Base-by-base conservation (phyloP, 1,140 invertebrate species). In the Heliconius hewitsoni region DNA sequence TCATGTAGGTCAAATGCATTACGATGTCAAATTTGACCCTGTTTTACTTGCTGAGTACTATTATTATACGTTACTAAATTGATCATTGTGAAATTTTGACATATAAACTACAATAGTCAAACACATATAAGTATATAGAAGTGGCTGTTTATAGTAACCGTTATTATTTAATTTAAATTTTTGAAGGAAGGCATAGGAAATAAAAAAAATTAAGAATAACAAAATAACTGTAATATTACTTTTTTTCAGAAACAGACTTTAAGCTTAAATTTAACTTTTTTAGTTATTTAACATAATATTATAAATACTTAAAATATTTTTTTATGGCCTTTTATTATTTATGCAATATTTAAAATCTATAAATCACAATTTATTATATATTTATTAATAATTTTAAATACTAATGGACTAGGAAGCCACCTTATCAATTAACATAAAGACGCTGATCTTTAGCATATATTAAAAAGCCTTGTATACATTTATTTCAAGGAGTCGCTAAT, bases 21-120 rank as follows among this genome's bases (percentile, higher is more conserved):
- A 89, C 88, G 84, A 87, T 89, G 88, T 90, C 88, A 89, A 90
- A 90, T 90, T 90, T 90, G 90, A 91, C 90, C 89, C 87, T 84
- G 89, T 88, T 90, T 88, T 83, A 66, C 77, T 72, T 77, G 77
- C 70, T 78, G 73, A 78, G 74, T 77, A 80, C 80, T 76, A 71
- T 75, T 81, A 37, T 60, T 66, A 66, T 30, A 66, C 60, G 60
- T 66, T 66, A 66, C 60, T 66, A 66, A 66, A 66, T 66, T 66
- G 73, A 76, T 70, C 71, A 75, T 75, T 78, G 76, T 52, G 60
- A 78, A 73, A 71, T 74, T 77, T 73, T 80, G 74, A 80, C 72
- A 80, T 76, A 73, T 55, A 30, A 42, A 76, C 23, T 80, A 76
- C 23, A 66, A 66, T 66, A 27, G 60, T 11, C 13, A 30, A 66